These are phyloP conservation scores for Phenganax stokvisi DNA, from an alignment of 92 coral and sea anemone species.

Conservation along the genomic window DNA sequence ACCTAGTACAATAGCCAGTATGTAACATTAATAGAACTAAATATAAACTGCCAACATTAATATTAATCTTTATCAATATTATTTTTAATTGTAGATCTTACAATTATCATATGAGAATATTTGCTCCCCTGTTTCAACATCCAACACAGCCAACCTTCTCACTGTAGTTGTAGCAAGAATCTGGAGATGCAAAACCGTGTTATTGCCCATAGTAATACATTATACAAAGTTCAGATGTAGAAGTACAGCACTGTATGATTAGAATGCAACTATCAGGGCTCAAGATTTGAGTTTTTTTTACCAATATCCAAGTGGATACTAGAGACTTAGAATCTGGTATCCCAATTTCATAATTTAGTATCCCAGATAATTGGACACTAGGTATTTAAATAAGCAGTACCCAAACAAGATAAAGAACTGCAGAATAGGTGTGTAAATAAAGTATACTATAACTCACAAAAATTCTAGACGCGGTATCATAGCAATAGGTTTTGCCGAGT, in stretches of 20 bases:
- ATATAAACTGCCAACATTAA: not conserved
- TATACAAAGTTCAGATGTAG: too few relatives aligned
- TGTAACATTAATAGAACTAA: not conserved
- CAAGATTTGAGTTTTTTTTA: too few relatives aligned
- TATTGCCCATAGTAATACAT: not conserved
- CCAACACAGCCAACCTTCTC: slow-evolving; percentile 66
- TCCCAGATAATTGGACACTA: too few relatives aligned
- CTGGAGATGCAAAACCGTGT: slow-evolving; percentile 23
- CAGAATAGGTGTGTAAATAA: too few relatives aligned
- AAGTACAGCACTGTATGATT: not conserved
- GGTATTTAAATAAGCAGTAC: too few relatives aligned
- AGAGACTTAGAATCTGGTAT: too few relatives aligned
- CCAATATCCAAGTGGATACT: too few relatives aligned
- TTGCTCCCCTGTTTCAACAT: slow-evolving; percentile 82
- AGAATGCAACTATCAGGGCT: not conserved
- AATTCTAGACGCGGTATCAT: too few relatives aligned
- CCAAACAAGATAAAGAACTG: too few relatives aligned
- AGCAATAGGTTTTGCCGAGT: too few relatives aligned
- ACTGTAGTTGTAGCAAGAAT: slow-evolving; percentile 77
- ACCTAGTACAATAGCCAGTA: slow-evolving; percentile 37
- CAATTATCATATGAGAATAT: slow-evolving; percentile 77
- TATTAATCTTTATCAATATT: not conserved
- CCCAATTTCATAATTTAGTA: too few relatives aligned
- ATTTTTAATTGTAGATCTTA: slow-evolving; percentile 36
- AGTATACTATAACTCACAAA: too few relatives aligned